These are phyloP conservation scores for Micrastur ruficollis DNA, from an alignment of 2,797 vertebrate species.

Conservation along the genomic window DNA sequence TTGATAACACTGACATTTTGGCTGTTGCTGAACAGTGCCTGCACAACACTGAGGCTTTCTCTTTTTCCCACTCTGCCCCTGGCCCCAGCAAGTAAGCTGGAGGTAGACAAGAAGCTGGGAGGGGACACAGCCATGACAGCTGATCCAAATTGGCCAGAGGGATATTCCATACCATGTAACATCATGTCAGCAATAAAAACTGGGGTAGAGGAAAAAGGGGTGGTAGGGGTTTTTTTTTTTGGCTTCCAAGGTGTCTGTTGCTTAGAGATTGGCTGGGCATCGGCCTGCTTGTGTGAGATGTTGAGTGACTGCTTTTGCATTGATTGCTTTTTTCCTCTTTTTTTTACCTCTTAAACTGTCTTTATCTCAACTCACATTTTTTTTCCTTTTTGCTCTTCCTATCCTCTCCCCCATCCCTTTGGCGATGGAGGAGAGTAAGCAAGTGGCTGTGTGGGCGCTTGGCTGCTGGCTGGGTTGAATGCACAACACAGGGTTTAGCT, in stretches of 20 bases:
- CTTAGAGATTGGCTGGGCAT: not conserved
- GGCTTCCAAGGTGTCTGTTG: not conserved
- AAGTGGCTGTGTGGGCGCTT: not conserved
- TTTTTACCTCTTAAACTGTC: not conserved
- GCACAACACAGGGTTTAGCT: not conserved
- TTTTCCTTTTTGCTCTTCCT: not conserved
- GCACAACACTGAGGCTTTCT: not conserved
- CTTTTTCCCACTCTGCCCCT: not conserved
- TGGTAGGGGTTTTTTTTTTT: too few species aligned
- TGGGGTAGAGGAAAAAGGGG: not conserved
- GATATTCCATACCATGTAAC: not conserved
- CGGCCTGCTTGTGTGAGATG: not conserved
- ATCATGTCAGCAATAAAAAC: not conserved
- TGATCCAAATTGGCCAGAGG: not conserved
- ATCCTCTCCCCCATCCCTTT: not conserved
- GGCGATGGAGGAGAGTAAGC: not conserved
- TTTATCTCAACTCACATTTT: not conserved
- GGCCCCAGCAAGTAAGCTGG: too few species aligned
- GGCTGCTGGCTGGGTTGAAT: not conserved
- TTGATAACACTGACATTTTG: not conserved
- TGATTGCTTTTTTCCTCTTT: not conserved
- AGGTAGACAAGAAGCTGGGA: not conserved
- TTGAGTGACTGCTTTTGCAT: not conserved
- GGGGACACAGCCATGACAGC: not conserved
- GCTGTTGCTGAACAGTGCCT: not conserved